These are phyloP conservation scores for Phodopus roborovskii DNA, from an alignment of 2,113 vertebrate genomes.

Conservation along the genomic window DNA sequence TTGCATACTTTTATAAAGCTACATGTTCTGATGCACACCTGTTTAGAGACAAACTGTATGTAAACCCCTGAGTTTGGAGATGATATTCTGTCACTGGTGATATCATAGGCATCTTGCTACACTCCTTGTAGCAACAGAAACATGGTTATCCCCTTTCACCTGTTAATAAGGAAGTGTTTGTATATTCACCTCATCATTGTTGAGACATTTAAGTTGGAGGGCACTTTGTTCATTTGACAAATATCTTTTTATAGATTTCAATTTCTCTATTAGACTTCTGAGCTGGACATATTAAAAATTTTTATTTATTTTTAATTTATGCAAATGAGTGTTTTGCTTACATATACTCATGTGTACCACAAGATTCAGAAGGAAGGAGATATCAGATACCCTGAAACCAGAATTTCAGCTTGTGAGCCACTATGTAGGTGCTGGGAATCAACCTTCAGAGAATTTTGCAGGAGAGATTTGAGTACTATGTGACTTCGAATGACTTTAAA, in stretches of 20 bases:
- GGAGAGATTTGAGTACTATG: background rate
- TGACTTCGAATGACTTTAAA: background rate
- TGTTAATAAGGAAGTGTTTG: background rate
- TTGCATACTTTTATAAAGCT: slow-evolving; percentile 24
- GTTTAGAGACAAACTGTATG: slow-evolving; percentile 3
- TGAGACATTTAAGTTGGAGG: background rate
- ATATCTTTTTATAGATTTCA: background rate
- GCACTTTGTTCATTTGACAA: background rate
- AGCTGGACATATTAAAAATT: background rate
- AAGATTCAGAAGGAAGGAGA: background rate
- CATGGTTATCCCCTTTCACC: background rate
- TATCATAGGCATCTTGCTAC: background rate
- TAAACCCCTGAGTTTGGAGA: background rate
- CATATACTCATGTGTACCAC: background rate
- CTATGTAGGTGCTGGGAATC: background rate
- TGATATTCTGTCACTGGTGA: background rate
- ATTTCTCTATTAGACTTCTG: background rate
- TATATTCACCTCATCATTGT: background rate
- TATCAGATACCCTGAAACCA: background rate
- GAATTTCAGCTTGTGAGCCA: too few relatives aligned
- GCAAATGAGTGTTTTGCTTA: background rate
- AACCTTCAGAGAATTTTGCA: too few relatives aligned
- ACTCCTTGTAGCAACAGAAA: background rate
- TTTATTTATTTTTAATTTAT: background rate
- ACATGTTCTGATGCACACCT: background rate